Evolutionary conservation across 2,113 vertebrate genomes (phyloP), one percentile per base, ranked within the genome.

Genomic region (Pollachius pollachius): DNA sequence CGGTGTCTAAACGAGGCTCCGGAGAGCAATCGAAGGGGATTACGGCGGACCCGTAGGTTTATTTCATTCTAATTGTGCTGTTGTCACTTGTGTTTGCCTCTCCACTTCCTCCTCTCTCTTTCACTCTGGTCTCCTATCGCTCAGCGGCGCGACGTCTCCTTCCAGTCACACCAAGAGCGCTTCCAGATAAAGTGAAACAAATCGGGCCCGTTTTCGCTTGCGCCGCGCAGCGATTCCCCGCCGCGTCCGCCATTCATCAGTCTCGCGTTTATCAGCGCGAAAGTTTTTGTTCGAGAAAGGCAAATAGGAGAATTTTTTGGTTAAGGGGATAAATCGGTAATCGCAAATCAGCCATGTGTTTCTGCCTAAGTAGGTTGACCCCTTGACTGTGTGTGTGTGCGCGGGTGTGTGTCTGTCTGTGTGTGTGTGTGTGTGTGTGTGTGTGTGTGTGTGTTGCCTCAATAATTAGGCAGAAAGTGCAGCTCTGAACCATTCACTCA

Each of bases 121-220:
- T 69, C 34, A 2, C 12, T n/a, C 21, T 63, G 25, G 3, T 75
- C 76, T 58, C 27, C 5, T 12, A 62, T 57, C 69, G 12, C 12
- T 41, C 61, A 13, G 5, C 57, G 0, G 52, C 69, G 17, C 58
- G 62, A 65, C 52, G 18, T 11, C 25, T 12, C 18, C 52, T 25
- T 60, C 72, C 54, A 30, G 67, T 74, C 67, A 52, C 62, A 25
- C 67, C 0, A 65, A 68, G 18, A 67, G 69, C 68, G 3, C 63
- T 80, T 56, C 66, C 56, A 68, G 66, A 69, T 70, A 71, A 78
- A 85, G 74, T 81, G 19, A 81, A 82, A 87, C 79, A 72, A 83
- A 84, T 78, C 83, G 52, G 1, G 67, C 71, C 57, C 62, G 23
- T 84, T 83, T 65, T n/a, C 72, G 56, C 56, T 58, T 15, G 41